Conservation (phyloP, 30 jellyfish, hydroid and myxozoan species). For the Cassiopea xamachana region DNA sequence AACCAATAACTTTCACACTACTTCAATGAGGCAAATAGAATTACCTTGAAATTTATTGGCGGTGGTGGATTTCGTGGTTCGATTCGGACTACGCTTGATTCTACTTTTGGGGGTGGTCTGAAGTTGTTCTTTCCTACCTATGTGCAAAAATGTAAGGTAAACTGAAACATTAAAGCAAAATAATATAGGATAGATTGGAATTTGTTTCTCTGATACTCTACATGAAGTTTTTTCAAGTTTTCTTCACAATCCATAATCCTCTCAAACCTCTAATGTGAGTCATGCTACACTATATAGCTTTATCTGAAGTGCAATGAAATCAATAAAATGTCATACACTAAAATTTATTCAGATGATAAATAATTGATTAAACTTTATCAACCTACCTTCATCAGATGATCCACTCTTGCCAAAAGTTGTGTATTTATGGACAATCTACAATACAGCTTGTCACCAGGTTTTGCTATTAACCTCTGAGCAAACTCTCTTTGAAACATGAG, state of each 20-base stretch:
- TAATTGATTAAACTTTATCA: too few relatives aligned
- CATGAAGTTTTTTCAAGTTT: too few relatives aligned
- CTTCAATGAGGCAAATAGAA: neutral
- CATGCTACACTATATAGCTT: too few relatives aligned
- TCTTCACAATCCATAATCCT: too few relatives aligned
- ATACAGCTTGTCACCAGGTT: slow-evolving; percentile 94
- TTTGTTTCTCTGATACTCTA: too few relatives aligned
- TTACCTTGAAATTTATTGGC: slow-evolving; percentile 93
- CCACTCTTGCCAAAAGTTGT: slow-evolving; percentile 95
- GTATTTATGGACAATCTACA: slow-evolving; percentile 96
- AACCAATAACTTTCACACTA: neutral
- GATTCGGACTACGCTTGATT: slow-evolving; percentile 96
- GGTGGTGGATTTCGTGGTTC: slow-evolving; percentile 99
- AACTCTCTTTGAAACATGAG: slow-evolving; percentile 98
- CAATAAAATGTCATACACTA: too few relatives aligned
- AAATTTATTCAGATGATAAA: too few relatives aligned
- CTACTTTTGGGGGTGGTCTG: slow-evolving; percentile 99
- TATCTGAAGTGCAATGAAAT: too few relatives aligned
- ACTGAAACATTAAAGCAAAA: too few relatives aligned
- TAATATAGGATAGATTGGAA: too few relatives aligned
- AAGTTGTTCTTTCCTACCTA: slow-evolving; percentile 95
- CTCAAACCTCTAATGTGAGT: too few relatives aligned
- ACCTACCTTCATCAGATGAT: slow-evolving; percentile 94
- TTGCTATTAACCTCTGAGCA: slow-evolving; percentile 94
- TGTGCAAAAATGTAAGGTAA: neutral